Evolutionary conservation across 2,888 invertebrate species (phyloP).

Genomic region (Acanthopleura granulata): DNA sequence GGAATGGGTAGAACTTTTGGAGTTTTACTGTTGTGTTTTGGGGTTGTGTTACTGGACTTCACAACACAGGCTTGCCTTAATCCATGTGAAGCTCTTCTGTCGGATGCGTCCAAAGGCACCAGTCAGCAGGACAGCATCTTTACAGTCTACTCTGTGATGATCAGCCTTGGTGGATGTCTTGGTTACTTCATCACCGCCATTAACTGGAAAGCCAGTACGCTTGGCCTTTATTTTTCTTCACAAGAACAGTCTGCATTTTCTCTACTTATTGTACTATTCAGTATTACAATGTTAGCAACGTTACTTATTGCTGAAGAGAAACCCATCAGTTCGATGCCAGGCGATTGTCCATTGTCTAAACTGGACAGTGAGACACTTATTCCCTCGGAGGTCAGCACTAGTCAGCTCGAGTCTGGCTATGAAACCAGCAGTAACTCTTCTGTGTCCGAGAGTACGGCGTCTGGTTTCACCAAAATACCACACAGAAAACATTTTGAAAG

Average conservation of each 20-base stretch:
- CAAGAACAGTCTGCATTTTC: conserved; percentile 94
- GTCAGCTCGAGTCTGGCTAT: conserved; percentile 52
- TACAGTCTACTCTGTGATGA: conserved; percentile 96
- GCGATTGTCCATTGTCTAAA: neutral
- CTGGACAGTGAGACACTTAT: neutral
- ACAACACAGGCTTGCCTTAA: conserved; percentile 97
- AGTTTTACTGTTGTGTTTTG: conserved; percentile 72
- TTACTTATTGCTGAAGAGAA: conserved; percentile 91
- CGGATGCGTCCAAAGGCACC: conserved; percentile 88
- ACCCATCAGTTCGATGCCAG: conserved; percentile 70
- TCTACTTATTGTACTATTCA: conserved; percentile 88
- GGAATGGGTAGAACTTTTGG: conserved; percentile 42
- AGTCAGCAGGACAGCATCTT: conserved; percentile 94
- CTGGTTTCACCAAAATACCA: neutral
- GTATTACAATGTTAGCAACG: conserved; percentile 85
- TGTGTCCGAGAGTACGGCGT: neutral
- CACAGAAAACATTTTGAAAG: neutral
- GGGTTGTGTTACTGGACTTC: conserved; percentile 93
- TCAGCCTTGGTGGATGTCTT: conserved; percentile 93
- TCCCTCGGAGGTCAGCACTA: conserved; percentile 1
- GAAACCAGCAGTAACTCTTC: conserved; percentile 54
- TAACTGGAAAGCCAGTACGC: conserved; percentile 87
- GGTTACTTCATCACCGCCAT: conserved; percentile 83
- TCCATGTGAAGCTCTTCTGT: conserved; percentile 91
- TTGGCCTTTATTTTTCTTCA: conserved; percentile 78